phyloP scores from a whole-genome alignment of 1,140 invertebrate species.

The Leguminivora glycinivorella region DNA sequence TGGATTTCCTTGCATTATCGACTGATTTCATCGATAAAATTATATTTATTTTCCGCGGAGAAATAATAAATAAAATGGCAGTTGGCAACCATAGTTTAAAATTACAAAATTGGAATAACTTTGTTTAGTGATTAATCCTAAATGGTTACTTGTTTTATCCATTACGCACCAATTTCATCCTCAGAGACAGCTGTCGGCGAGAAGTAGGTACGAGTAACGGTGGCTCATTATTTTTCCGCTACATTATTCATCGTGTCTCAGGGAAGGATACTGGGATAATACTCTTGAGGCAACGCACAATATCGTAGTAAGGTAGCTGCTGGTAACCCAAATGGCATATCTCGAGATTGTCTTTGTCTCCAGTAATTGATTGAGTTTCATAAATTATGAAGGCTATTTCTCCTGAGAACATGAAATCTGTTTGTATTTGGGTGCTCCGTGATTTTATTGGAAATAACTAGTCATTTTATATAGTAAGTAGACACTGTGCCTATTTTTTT shows the following conservation, averaged over 20 bases:
- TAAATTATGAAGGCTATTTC: conserved; percentile 24
- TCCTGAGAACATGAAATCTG: conserved; percentile 6
- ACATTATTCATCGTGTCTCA: conserved; percentile 40
- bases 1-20: too few relatives aligned
- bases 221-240: conserved; percentile 39
- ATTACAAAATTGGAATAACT: neutral
- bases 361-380: conserved; percentile 26
- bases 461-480: too few relatives aligned
- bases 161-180: conserved; percentile 27
- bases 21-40: too few relatives aligned
- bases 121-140: neutral
- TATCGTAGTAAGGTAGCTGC: conserved; percentile 18
- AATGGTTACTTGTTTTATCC: conserved; percentile 10
- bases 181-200: conserved; percentile 20
- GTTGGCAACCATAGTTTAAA: neutral
- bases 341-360: conserved; percentile 29
- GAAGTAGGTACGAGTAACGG: conserved; percentile 26
- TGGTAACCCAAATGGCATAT: conserved; percentile 27
- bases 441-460: neutral
- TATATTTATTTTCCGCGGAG: too few relatives aligned
- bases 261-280: conserved; percentile 32
- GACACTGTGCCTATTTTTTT: too few relatives aligned
- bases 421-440: neutral
- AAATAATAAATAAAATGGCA: neutral
- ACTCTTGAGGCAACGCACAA: conserved; percentile 30